phyloP scores from a whole-genome alignment of 2,113 vertebrate genomes.

The Capreolus pygargus region DNA sequence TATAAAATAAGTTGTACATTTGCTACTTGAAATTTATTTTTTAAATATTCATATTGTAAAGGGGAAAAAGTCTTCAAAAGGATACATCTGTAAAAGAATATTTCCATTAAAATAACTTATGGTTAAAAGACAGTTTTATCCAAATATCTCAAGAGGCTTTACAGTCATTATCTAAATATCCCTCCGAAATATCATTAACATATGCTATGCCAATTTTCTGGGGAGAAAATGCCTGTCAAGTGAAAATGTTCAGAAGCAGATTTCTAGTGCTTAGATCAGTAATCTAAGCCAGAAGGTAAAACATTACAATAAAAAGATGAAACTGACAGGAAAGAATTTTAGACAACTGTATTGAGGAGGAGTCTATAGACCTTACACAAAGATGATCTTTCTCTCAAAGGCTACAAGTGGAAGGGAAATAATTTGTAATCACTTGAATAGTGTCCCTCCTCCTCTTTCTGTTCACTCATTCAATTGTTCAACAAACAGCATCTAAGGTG shows the following conservation, averaged over 20 bases:
- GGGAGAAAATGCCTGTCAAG: neutral
- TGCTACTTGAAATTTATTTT: conserved; percentile 26
- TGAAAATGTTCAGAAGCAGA: neutral
- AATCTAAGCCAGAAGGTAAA: neutral
- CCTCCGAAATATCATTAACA: neutral
- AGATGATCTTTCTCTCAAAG: neutral
- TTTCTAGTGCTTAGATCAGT: neutral
- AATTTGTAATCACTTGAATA: neutral
- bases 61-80: neutral
- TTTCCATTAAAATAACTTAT: neutral
- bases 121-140: neutral
- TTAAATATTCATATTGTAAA: conserved; percentile 4
- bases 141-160: conserved; percentile 9
- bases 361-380: neutral
- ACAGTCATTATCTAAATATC: conserved; percentile 28
- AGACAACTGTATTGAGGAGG: neutral
- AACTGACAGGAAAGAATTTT: neutral
- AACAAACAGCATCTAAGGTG: neutral
- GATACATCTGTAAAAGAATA: neutral
- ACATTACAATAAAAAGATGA: neutral
- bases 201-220: neutral
- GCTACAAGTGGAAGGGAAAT: neutral
- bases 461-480: neutral
- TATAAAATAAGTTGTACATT: neutral
- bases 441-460: neutral